Percentiles rank a stretch among this genome's conserved stretches.
Conservation (phyloP, 1,140 invertebrate genomes). For the Chrysomallon squamiferum region DNA sequence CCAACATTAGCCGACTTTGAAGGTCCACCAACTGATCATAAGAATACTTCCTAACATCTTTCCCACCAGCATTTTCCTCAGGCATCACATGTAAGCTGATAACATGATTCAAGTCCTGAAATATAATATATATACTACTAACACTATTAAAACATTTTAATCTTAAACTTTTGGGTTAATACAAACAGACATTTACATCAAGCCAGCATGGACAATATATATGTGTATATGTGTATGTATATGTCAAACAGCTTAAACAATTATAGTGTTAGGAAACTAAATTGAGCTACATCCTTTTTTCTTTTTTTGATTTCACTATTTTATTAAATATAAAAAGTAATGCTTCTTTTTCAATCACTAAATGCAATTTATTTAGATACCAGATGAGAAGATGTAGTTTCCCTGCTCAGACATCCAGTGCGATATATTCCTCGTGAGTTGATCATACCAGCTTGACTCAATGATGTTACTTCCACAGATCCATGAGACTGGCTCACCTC, state of each 20-base stretch:
- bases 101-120: constrained; percentile 4
- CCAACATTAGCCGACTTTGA: constrained; percentile 57
- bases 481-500: constrained; percentile 49
- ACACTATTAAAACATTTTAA: background rate
- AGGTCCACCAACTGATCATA: constrained; percentile 51
- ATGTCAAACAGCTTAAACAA: no score
- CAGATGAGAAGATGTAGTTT: background rate
- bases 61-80: background rate
- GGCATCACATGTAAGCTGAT: constrained; percentile 3
- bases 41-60: constrained; percentile 19
- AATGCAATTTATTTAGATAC: no score
- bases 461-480: constrained; percentile 56
- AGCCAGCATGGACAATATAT: no score
- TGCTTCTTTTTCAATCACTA: background rate
- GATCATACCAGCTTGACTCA: constrained; percentile 50
- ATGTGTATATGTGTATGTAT: no score
- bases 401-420: constrained; percentile 25
- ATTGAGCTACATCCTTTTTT: no score
- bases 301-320: no score
- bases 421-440: constrained; percentile 47
- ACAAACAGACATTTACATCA: no score
- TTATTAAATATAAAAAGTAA: background rate
- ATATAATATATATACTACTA: no score
- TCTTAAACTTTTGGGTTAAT: background rate
- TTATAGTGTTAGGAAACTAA: no score